These are phyloP conservation scores for Cephus spinipes DNA, from an alignment of 2,888 invertebrate genomes.

Conservation along the genomic window DNA sequence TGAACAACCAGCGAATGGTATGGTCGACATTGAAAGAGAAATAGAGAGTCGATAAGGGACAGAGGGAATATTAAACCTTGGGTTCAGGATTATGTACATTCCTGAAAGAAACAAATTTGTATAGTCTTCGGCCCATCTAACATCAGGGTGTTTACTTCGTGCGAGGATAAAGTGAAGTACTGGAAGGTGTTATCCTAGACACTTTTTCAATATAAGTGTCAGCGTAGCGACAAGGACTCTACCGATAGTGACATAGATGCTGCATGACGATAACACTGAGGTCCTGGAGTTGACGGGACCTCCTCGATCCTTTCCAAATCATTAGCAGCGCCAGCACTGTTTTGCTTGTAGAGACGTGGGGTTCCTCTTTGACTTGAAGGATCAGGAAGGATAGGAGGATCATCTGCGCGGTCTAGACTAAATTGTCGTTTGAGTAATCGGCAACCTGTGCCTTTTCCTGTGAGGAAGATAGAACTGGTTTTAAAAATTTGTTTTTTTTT, in stretches of 20 bases:
- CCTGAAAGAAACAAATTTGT: too few species aligned
- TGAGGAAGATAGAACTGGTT: background rate
- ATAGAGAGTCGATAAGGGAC: too few species aligned
- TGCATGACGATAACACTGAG: conserved; percentile 56
- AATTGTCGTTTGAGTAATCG: conserved; percentile 75
- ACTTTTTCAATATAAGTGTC: too few species aligned
- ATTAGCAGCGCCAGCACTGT: conserved; percentile 76
- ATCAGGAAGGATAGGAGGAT: conserved; percentile 50
- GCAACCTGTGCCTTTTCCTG: conserved; percentile 46
- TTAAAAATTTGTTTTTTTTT: background rate
- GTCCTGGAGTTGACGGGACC: conserved; percentile 68
- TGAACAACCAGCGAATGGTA: too few species aligned
- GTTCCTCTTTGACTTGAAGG: background rate
- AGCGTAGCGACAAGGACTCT: conserved; percentile 61
- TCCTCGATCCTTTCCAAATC: conserved; percentile 80
- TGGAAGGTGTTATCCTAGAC: too few species aligned
- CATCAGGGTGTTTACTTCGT: too few species aligned
- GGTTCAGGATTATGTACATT: too few species aligned
- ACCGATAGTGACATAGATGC: conserved; percentile 64
- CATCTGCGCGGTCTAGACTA: conserved; percentile 77
- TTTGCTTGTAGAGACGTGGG: conserved; percentile 73
- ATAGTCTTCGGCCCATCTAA: too few species aligned
- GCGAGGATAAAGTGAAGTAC: too few species aligned
- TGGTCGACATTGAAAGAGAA: too few species aligned
- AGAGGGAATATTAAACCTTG: too few species aligned